These are phyloP conservation scores for Trichacis sp. DNA, from an alignment of 2,888 invertebrate genomes.

Conservation along the genomic window DNA sequence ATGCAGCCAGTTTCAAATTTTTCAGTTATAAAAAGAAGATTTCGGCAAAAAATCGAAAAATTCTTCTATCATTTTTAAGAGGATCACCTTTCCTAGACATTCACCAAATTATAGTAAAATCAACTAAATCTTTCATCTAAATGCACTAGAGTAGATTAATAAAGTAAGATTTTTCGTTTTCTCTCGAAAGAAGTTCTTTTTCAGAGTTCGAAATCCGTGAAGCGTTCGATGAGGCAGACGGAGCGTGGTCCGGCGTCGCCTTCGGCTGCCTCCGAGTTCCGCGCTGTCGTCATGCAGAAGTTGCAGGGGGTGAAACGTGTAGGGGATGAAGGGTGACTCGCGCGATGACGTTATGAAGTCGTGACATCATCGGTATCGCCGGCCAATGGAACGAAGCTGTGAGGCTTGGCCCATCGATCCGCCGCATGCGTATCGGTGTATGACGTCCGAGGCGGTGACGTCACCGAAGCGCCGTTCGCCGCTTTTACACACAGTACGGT, in stretches of 20 bases:
- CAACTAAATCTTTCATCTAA: too few relatives aligned
- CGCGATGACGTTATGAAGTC: slow-evolving; percentile 37
- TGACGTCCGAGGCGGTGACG: slow-evolving; percentile 59
- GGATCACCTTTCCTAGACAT: too few relatives aligned
- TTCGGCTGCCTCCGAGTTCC: neutral
- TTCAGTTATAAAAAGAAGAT: too few relatives aligned
- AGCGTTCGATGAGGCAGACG: neutral
- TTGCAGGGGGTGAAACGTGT: slow-evolving; percentile 33
- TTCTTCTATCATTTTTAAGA: too few relatives aligned
- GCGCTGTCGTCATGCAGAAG: slow-evolving; percentile 33
- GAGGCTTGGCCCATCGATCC: slow-evolving; percentile 57
- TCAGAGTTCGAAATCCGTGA: too few relatives aligned
- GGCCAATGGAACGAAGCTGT: slow-evolving; percentile 53
- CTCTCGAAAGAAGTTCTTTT: too few relatives aligned
- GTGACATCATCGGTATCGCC: slow-evolving; percentile 45
- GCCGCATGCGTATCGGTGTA: slow-evolving; percentile 52
- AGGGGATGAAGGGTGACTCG: slow-evolving; percentile 39
- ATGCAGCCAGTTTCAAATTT: too few relatives aligned
- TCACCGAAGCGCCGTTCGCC: slow-evolving; percentile 63
- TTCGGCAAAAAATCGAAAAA: too few relatives aligned
- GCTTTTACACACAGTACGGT: slow-evolving; percentile 66
- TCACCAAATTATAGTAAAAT: too few relatives aligned
- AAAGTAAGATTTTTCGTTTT: too few relatives aligned
- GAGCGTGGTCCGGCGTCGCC: neutral
- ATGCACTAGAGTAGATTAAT: too few relatives aligned